Percentiles rank a stretch among this genome's conserved stretches.
Conservation (phyloP, 2,888 invertebrate genomes). For the Tridacna gigas region DNA sequence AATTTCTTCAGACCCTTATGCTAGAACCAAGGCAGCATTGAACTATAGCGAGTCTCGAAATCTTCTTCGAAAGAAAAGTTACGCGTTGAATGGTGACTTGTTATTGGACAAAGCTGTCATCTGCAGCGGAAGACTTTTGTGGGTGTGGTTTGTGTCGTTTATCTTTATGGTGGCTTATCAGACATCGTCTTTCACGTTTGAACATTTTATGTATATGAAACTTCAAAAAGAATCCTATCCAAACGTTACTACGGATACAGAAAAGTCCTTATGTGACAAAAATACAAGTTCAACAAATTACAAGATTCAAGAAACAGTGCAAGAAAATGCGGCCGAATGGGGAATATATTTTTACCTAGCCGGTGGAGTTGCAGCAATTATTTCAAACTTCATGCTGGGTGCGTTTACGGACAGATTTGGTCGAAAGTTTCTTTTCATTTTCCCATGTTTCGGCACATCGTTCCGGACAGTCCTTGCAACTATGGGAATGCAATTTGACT, state of each 20-base stretch:
- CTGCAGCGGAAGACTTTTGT: conserved; percentile 30
- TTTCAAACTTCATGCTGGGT: conserved; percentile 59
- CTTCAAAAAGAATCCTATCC: conserved; percentile 49
- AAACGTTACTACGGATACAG: conserved; percentile 27
- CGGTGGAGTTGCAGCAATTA: conserved; percentile 47
- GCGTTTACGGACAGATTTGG: conserved; percentile 64
- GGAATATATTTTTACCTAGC: conserved; percentile 52
- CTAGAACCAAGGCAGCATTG: too few relatives aligned
- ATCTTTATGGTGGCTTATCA: conserved; percentile 43
- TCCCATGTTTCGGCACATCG: conserved; percentile 55
- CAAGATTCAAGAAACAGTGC: conserved; percentile 47
- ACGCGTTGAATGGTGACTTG: too few relatives aligned
- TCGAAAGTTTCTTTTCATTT: conserved; percentile 59
- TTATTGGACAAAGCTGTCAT: neutral
- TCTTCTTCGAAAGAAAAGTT: too few relatives aligned
- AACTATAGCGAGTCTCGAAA: too few relatives aligned
- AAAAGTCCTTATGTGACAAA: conserved; percentile 32
- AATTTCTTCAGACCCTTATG: too few relatives aligned
- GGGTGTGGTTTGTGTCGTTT: conserved; percentile 43
- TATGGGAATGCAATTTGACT: conserved; percentile 50
- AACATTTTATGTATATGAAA: conserved; percentile 49
- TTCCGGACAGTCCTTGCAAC: conserved; percentile 40
- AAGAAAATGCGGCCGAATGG: conserved; percentile 56
- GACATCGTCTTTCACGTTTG: conserved; percentile 33
- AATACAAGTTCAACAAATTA: conserved; percentile 29